Conservation (phyloP, 92 coral and sea anemone genomes). For the Anthopleura xanthogrammica region DNA sequence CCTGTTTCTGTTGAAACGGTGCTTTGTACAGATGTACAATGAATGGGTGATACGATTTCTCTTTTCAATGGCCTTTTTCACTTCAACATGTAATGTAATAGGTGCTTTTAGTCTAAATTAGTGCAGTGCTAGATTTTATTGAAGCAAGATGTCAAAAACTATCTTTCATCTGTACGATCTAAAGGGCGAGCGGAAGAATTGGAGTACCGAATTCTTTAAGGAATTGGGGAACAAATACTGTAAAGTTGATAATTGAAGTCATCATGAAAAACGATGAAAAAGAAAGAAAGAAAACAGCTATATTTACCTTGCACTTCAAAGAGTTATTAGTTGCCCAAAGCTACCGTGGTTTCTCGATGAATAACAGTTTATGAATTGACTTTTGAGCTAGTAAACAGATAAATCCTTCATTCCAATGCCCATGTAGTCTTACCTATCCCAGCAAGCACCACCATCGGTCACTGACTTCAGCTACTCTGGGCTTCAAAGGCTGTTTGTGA, state of each 20-base stretch:
- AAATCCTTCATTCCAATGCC: not conserved
- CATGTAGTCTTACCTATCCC: not conserved
- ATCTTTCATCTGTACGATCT: no score
- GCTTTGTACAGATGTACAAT: not conserved
- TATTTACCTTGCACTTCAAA: slow-evolving; percentile 1
- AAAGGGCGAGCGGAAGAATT: no score
- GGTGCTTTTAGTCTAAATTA: not conserved
- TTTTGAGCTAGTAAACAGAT: not conserved
- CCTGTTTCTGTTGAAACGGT: not conserved
- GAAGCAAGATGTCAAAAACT: slow-evolving; percentile 1
- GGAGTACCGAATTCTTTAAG: no score
- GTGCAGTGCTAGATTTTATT: not conserved
- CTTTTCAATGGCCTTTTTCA: not conserved
- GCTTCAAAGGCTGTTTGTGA: not conserved
- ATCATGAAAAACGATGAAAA: not conserved
- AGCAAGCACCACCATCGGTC: not conserved
- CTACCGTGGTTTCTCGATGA: not conserved
- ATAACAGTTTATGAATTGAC: not conserved
- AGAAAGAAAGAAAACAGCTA: not conserved
- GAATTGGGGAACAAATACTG: no score
- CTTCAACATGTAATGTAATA: not conserved
- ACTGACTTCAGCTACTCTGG: not conserved
- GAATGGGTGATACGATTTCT: not conserved
- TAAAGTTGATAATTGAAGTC: not conserved
- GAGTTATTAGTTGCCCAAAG: slow-evolving; percentile 2